Evolutionary conservation across 2,797 vertebrate species (phyloP).

Genomic region (Hypotaenidia philippensis): DNA sequence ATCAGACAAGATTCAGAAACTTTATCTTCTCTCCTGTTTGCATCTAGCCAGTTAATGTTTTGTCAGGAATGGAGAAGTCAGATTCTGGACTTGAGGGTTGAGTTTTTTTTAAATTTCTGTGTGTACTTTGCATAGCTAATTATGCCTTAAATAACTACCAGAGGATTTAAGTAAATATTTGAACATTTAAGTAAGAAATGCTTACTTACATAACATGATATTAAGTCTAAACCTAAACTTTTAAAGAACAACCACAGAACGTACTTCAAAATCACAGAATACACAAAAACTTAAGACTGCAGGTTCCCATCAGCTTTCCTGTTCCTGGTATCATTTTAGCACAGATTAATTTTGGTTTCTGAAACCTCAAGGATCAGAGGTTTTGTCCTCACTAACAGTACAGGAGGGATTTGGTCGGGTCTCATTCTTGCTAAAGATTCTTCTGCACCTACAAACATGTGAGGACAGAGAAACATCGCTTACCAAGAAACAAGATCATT

Average conservation of each 20-base stretch:
- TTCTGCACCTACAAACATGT: background rate
- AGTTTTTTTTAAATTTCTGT: background rate
- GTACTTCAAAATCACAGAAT: background rate
- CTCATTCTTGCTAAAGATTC: background rate
- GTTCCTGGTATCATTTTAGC: background rate
- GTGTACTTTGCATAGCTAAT: background rate
- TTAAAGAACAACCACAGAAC: background rate
- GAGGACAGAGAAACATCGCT: background rate
- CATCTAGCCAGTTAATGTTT: background rate
- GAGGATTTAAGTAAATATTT: background rate
- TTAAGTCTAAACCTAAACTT: background rate
- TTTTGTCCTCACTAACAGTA: background rate
- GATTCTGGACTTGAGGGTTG: background rate
- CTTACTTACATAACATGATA: fast-evolving
- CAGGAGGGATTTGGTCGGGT: background rate
- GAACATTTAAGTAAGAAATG: background rate
- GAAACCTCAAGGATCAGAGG: background rate
- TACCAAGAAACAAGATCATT: background rate
- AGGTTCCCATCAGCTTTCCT: background rate
- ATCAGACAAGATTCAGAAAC: background rate
- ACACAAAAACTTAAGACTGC: background rate
- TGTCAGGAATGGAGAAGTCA: background rate
- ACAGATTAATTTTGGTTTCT: background rate
- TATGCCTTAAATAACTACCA: background rate
- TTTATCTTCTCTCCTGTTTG: background rate